Evolutionary conservation across 2,888 invertebrate genomes (phyloP).

Genomic region (Linnaemya vulpina): DNA sequence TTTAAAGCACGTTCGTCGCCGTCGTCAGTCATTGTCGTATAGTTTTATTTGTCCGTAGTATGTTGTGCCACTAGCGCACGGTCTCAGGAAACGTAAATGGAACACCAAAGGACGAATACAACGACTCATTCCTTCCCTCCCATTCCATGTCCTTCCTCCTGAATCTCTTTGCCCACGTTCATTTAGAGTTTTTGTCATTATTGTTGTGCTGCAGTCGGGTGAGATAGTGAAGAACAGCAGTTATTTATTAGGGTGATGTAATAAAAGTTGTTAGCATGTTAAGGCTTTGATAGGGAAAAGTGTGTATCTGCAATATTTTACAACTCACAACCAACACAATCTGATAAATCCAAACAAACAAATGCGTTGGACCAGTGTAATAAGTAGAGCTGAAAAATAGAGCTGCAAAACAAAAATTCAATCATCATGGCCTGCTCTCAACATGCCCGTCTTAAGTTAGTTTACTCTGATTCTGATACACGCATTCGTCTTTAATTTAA

Average conservation of each 20-base stretch:
- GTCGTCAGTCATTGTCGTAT: slow-evolving; percentile 60
- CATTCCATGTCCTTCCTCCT: slow-evolving; percentile 29
- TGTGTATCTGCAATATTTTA: slow-evolving; percentile 17
- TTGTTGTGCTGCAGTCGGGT: neutral
- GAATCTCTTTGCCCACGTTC: neutral
- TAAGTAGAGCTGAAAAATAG: slow-evolving; percentile 18
- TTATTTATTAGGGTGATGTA: slow-evolving; percentile 59
- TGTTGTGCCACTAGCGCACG: neutral
- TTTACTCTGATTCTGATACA: slow-evolving; percentile 13
- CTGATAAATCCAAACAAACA: neutral
- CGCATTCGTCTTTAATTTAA: slow-evolving; percentile 18
- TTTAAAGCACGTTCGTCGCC: slow-evolving; percentile 58
- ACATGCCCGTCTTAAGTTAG: slow-evolving; percentile 23
- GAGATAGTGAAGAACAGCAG: neutral
- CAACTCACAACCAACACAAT: neutral
- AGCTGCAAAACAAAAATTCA: slow-evolving; percentile 6
- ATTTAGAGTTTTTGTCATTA: slow-evolving; percentile 46
- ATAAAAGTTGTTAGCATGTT: slow-evolving; percentile 58
- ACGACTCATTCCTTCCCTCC: slow-evolving; percentile 7
- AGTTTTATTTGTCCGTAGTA: slow-evolving; percentile 49
- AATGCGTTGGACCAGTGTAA: slow-evolving; percentile 19
- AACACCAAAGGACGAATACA: neutral
- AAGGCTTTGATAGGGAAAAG: slow-evolving; percentile 53
- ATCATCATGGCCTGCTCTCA: slow-evolving; percentile 15
- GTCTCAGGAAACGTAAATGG: slow-evolving; percentile 43